Percentiles rank a stretch among this genome's conserved stretches.
Conservation (phyloP, 92 coral and sea anemone species). For the Parazoanthus atlanticus region DNA sequence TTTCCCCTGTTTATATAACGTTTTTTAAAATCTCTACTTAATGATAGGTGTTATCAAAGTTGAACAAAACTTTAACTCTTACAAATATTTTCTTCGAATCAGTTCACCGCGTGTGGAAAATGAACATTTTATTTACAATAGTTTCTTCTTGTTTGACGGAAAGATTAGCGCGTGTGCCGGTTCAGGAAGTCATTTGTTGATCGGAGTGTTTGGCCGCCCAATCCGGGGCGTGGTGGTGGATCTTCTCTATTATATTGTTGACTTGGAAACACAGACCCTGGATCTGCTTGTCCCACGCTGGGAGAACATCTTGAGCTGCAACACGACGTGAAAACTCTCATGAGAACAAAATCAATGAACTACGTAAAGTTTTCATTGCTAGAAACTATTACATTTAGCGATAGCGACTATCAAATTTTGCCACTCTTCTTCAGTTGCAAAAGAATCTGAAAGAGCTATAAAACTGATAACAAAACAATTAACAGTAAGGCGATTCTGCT, state of each 20-base stretch:
- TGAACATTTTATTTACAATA: background rate
- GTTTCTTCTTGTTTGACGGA: too few relatives aligned
- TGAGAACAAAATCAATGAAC: background rate
- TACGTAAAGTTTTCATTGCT: background rate
- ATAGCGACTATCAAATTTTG: too few relatives aligned
- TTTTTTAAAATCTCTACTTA: too few relatives aligned
- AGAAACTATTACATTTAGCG: too few relatives aligned
- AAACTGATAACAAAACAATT: too few relatives aligned
- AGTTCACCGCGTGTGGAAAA: background rate
- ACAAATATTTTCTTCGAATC: background rate
- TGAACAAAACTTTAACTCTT: background rate
- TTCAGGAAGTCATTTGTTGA: conserved; percentile 79
- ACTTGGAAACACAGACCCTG: conserved; percentile 97
- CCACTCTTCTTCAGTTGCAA: too few relatives aligned
- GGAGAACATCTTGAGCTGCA: conserved; percentile 97
- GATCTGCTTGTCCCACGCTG: conserved; percentile 99
- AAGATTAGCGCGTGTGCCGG: background rate
- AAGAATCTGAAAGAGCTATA: too few relatives aligned
- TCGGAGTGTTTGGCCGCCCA: conserved; percentile 89
- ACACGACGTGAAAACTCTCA: background rate
- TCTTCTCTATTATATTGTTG: conserved; percentile 91
- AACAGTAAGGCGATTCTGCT: too few relatives aligned
- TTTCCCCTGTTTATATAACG: too few relatives aligned
- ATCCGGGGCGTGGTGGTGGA: conserved; percentile 83
- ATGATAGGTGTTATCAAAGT: too few relatives aligned